phyloP scores from a whole-genome alignment of 1,140 invertebrate species.

The Tachypleus tridentatus region DNA sequence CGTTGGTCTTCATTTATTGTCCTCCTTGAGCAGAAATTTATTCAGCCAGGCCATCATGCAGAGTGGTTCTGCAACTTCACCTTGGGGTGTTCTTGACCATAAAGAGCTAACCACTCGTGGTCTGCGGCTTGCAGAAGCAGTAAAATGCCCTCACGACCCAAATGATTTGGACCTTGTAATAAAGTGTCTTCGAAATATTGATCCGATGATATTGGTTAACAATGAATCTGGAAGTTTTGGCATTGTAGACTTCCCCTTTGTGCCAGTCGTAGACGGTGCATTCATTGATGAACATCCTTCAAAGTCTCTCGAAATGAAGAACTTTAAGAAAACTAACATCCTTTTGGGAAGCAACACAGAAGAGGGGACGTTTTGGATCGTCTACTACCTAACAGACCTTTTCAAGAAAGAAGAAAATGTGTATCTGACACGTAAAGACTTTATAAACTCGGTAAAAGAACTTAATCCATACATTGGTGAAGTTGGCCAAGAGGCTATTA shows the following conservation, averaged over 20 bases:
- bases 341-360: slow-evolving; percentile 86
- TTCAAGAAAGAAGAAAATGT: slow-evolving; percentile 73
- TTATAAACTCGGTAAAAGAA: slow-evolving; percentile 58
- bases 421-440: slow-evolving; percentile 59
- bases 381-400: slow-evolving; percentile 74
- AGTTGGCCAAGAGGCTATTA: slow-evolving; percentile 55
- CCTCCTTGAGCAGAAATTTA: slow-evolving; percentile 65
- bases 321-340: slow-evolving; percentile 91
- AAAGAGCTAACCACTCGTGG: slow-evolving; percentile 63
- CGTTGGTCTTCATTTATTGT: slow-evolving; percentile 81
- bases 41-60: slow-evolving; percentile 57
- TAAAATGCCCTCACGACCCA: slow-evolving; percentile 65
- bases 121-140: slow-evolving; percentile 66
- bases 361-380: slow-evolving; percentile 87
- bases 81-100: slow-evolving; percentile 80
- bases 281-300: slow-evolving; percentile 77
- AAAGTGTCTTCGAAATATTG: slow-evolving; percentile 59
- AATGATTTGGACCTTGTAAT: slow-evolving; percentile 55
- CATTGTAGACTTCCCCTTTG: slow-evolving; percentile 65
- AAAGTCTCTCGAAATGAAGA: slow-evolving; percentile 57
- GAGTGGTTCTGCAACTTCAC: slow-evolving; percentile 52
- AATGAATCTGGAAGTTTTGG: slow-evolving; percentile 63
- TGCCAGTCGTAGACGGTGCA: slow-evolving; percentile 81
- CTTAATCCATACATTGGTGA: slow-evolving; percentile 72
- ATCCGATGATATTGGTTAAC: slow-evolving; percentile 57